Base-by-base conservation (phyloP, 2,888 invertebrate species). In the Drosophila neonasuta region DNA sequence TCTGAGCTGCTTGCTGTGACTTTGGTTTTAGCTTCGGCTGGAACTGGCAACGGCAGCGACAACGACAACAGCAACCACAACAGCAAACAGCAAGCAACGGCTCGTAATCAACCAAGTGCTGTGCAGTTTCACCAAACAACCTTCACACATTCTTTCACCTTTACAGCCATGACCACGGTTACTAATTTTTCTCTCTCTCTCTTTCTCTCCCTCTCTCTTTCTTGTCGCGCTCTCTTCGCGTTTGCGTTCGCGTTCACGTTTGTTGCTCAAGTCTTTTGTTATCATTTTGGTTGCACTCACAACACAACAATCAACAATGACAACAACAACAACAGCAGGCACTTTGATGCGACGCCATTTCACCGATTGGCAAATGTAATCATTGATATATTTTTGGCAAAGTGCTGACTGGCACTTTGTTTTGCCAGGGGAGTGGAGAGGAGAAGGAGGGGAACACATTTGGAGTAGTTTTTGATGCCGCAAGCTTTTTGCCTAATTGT, bases 121-220 rank as follows among this genome's bases (percentile, higher is more conserved):
- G 55, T 72, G 79, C 87, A 85, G 78, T 89, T 88, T 89, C 88
- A 84, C 87, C 80, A 89, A 90, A 90, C 88, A 90, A 88, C 89
- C 89, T 89, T 89, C 89, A 90, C 89, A 89, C 89, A 89, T 90
- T 89, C 90, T 86, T 88, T 89, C 87, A 87, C 87, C 88, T 88
- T 89, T 83, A 86, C 83, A 88, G 85, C 89, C 89, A 89, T 89
- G 89, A 89, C 89, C 89, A 89, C 86, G 84, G 90, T 87, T 89
- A 89, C 90, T 88, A 86, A 88, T 79, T 54, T 61, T 52, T 68
- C 66, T 34, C 52, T 48, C 68, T 34, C 9, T 20, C 52, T 50
- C 29, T 57, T 34, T 62, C 57, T 49, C 29, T 57, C 39, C 10
- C 46, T 32, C 48, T 46, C 77, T 32, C 29, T 29, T 17, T 54